Percentiles rank a stretch among this genome's conserved stretches.
Evolutionary conservation across 1,140 invertebrate genomes (phyloP).

Genomic region (Magallana angulata): DNA sequence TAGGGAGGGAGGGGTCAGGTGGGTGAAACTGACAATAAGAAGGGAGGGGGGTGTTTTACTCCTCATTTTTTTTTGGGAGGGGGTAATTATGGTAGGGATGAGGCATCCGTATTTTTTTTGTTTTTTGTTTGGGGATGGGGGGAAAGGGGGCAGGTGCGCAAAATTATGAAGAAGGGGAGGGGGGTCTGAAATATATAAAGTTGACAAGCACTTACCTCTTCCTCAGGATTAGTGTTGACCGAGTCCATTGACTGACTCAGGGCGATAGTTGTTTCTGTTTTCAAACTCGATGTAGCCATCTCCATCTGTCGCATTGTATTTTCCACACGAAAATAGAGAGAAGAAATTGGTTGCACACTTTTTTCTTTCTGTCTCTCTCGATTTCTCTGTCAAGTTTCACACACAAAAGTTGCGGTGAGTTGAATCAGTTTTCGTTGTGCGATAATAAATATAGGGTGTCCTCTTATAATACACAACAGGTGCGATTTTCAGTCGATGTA

Average conservation of each 20-base stretch:
- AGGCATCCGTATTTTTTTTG: too few species aligned
- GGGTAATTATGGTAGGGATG: too few species aligned
- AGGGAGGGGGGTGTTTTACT: neutral
- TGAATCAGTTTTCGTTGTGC: neutral
- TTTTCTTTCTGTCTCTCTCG: too few species aligned
- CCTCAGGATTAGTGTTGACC: constrained; percentile 67
- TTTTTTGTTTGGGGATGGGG: too few species aligned
- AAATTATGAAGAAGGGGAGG: too few species aligned
- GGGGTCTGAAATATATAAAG: neutral
- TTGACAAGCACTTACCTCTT: constrained; percentile 64
- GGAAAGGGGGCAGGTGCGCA: too few species aligned
- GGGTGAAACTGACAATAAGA: neutral
- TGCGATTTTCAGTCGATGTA: constrained; percentile 5
- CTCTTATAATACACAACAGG: neutral
- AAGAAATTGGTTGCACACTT: too few species aligned
- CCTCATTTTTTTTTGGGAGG: too few species aligned
- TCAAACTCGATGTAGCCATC: constrained; percentile 61
- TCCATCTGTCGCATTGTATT: constrained; percentile 56
- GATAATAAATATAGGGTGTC: neutral
- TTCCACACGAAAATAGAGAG: constrained; percentile 35
- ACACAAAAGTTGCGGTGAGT: constrained; percentile 18
- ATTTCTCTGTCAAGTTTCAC: neutral
- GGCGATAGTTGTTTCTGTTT: constrained; percentile 67
- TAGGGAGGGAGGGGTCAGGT: neutral
- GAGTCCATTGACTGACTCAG: constrained; percentile 71